Evolutionary conservation across 2,888 invertebrate species (phyloP).

Genomic region (Diadromus collaris): DNA sequence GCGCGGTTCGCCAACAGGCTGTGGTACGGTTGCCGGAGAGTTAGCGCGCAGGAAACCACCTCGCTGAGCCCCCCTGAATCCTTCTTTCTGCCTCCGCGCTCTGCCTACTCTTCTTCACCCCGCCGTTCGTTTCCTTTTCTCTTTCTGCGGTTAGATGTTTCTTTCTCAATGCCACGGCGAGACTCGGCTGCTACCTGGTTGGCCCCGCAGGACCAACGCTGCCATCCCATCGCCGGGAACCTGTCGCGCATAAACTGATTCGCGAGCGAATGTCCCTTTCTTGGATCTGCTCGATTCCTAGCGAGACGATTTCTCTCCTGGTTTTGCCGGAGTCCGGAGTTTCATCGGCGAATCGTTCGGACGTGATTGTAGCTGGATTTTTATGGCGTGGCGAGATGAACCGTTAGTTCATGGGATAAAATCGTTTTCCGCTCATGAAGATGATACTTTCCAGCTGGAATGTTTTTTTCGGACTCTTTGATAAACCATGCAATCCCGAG

Average conservation of each 20-base stretch:
- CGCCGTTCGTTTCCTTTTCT: conserved; percentile 61
- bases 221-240: conserved; percentile 65
- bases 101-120: conserved; percentile 12
- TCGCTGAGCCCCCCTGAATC: conserved; percentile 22
- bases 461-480: neutral
- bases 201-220: conserved; percentile 37
- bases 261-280: conserved; percentile 65
- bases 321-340: neutral
- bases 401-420: neutral
- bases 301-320: conserved; percentile 39
- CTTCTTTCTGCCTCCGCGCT: conserved; percentile 12
- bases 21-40: conserved; percentile 24
- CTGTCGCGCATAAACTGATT: conserved; percentile 78
- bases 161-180: conserved; percentile 43
- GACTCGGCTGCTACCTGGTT: conserved; percentile 33
- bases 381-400: neutral
- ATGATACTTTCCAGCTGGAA: neutral
- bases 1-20: conserved; percentile 32
- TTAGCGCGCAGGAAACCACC: conserved; percentile 43
- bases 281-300: conserved; percentile 38
- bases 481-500: neutral
- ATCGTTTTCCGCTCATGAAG: neutral
- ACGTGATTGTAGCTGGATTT: neutral
- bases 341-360: conserved; percentile 16
- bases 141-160: conserved; percentile 45